Percentiles rank a stretch among this genome's conserved stretches.
Evolutionary conservation across 2,113 vertebrate genomes (phyloP).

Genomic region (Hirundichthys speculiger): DNA sequence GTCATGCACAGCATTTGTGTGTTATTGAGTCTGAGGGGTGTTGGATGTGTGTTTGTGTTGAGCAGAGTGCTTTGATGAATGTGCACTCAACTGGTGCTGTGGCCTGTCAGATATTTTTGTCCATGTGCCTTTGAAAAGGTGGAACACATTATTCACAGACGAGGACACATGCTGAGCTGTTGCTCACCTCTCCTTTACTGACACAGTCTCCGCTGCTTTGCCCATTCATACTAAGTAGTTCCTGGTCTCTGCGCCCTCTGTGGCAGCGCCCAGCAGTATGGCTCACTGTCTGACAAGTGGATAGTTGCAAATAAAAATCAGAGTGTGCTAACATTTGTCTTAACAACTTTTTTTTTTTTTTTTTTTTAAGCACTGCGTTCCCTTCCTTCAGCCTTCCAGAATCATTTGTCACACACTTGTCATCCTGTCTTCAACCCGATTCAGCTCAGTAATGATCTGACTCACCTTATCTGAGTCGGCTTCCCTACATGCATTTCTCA

Average conservation of each 20-base stretch:
- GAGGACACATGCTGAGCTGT: constrained; percentile 61
- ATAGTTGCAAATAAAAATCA: too few species aligned
- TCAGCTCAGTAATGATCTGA: constrained; percentile 12
- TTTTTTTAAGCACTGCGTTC: constrained; percentile 16
- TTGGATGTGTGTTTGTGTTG: constrained; percentile 17
- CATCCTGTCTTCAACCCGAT: constrained; percentile 24
- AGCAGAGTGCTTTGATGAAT: constrained; percentile 35
- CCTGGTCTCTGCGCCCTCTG: constrained; percentile 15
- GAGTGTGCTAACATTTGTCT: constrained; percentile 21
- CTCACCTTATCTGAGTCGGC: constrained; percentile 5
- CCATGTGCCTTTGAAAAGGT: constrained; percentile 59
- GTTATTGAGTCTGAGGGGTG: constrained; percentile 40
- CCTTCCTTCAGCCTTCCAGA: constrained; percentile 18
- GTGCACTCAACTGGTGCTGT: constrained; percentile 19
- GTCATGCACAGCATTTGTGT: constrained; percentile 19
- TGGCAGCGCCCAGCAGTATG: constrained; percentile 5
- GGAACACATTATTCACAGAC: constrained; percentile 61
- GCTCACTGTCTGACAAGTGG: constrained; percentile 13
- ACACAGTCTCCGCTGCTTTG: constrained; percentile 32
- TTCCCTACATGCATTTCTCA: background rate
- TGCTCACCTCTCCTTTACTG: constrained; percentile 54
- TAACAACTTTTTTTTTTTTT: constrained; percentile 25
- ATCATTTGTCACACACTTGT: constrained; percentile 28
- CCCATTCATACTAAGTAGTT: constrained; percentile 60
- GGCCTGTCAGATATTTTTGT: constrained; percentile 50